phyloP scores from a whole-genome alignment of 2,797 vertebrate genomes.

The Acropternis orthonyx region DNA sequence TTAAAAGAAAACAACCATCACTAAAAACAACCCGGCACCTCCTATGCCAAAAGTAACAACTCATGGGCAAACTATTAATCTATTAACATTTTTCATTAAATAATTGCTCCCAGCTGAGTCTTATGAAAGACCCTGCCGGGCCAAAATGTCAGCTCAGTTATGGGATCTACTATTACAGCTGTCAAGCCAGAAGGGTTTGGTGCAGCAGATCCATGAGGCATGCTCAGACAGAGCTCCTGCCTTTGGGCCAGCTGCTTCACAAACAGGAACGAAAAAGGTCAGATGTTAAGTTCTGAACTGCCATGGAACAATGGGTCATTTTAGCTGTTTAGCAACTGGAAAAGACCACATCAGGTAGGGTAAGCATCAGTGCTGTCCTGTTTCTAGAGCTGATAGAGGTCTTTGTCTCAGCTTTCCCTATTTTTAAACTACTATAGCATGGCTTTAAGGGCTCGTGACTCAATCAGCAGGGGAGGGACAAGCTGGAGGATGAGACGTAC shows the following conservation, averaged over 20 bases:
- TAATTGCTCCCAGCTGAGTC: slow-evolving; percentile 4
- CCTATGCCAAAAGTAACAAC: neutral
- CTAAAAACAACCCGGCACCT: neutral
- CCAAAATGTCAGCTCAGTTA: neutral
- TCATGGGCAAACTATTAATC: slow-evolving; percentile 10
- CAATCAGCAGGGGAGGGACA: neutral
- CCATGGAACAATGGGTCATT: neutral
- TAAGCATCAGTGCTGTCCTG: neutral
- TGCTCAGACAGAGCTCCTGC: slow-evolving; percentile 6
- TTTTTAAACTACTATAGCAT: slow-evolving; percentile 9
- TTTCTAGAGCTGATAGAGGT: neutral
- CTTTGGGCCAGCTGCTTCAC: neutral
- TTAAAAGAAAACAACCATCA: neutral
- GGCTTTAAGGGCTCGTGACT: neutral
- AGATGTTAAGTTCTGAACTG: neutral
- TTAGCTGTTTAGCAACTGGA: neutral
- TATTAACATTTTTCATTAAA: slow-evolving; percentile 52
- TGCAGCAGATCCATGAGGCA: neutral
- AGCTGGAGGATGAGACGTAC: neutral
- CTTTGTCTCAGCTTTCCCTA: neutral
- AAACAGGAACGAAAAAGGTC: neutral
- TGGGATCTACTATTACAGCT: slow-evolving; percentile 38
- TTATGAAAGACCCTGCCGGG: neutral
- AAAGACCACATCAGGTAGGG: neutral
- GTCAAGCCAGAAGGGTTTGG: slow-evolving; percentile 37